Percentiles rank a stretch among this genome's conserved stretches.
These are phyloP conservation scores for Eurypyga helias DNA, from an alignment of 2,113 vertebrate genomes.

Conservation along the genomic window DNA sequence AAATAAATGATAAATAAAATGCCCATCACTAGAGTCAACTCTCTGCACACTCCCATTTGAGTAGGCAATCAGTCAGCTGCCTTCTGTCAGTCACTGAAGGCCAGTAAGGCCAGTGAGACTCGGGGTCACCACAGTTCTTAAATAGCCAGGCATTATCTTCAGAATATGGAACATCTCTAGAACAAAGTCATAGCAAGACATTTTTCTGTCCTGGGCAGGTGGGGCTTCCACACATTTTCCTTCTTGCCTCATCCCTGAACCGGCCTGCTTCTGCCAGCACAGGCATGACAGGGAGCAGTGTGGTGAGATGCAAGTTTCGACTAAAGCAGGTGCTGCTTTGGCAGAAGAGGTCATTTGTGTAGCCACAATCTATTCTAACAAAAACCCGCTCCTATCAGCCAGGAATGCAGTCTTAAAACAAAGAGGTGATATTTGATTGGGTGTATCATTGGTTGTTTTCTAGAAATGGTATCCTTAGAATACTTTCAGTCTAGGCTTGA, in stretches of 20 bases:
- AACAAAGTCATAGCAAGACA: neutral
- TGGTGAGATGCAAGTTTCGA: neutral
- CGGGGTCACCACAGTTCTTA: neutral
- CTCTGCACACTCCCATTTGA: neutral
- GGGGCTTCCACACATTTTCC: neutral
- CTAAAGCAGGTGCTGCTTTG: neutral
- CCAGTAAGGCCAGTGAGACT: neutral
- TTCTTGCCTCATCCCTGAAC: neutral
- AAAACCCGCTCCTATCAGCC: neutral
- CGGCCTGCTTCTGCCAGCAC: neutral
- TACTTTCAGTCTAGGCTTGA: neutral
- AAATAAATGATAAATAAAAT: neutral
- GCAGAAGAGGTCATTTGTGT: neutral
- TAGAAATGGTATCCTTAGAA: neutral
- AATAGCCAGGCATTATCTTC: neutral
- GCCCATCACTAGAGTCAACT: neutral
- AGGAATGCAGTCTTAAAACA: neutral
- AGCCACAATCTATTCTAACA: neutral
- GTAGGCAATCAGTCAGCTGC: neutral
- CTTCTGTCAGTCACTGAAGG: neutral
- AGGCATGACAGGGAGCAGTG: neutral
- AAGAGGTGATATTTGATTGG: neutral
- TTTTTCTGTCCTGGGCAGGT: neutral
- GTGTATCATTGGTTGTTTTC: neutral
- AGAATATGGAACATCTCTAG: neutral